Evolutionary conservation across 2,113 vertebrate genomes (phyloP), one percentile per base, ranked within the genome.

Genomic region (Boleophthalmus pectinirostris): DNA sequence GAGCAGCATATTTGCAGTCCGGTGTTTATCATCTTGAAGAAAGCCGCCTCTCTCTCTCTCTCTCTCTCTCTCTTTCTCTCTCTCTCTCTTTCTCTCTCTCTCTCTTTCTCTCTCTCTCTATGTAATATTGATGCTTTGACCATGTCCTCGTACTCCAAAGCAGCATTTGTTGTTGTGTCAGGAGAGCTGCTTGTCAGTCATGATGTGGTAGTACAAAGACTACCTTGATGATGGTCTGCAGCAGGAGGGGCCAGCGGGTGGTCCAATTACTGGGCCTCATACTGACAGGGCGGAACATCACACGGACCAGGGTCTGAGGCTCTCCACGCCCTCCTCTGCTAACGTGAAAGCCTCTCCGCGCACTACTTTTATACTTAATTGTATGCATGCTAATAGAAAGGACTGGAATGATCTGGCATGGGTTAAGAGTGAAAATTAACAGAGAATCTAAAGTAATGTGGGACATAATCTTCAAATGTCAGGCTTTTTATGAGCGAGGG

Each of bases 221-320:
- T 77, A 70, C 72, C 82, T 85, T 77, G 70, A 82, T 68, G 63
- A 75, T 60, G 71, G 51, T 78, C 70, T 81, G 81, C 77, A 76
- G 81, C 72, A 80, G 72, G 69, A 70, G 68, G 35, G 60, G 68
- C 70, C 70, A 73, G 68, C 75, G 72, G 81, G 82, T 64, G 74
- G 76, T 82, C 85, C 78, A 81, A 83, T 90, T 89, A 85, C 78
- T 60, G 15, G 35, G 74, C 45, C 23, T 33, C 85, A 75, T 69
- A 72, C 81, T 75, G 86, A 23, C 70, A 69, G 49, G 15, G 61
- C 60, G 23, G 69, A 66, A 24, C 49, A 74, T 74, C 49, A 43
- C 53, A 66, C 79, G 60, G 71, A 58, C 64, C 3, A 51, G 33
- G 33, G 38, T 24, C 63, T n/a, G 60, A 64, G 60, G 29, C 60